These are phyloP conservation scores for Bombus polaris DNA, from an alignment of 1,140 invertebrate species.

Conservation along the genomic window DNA sequence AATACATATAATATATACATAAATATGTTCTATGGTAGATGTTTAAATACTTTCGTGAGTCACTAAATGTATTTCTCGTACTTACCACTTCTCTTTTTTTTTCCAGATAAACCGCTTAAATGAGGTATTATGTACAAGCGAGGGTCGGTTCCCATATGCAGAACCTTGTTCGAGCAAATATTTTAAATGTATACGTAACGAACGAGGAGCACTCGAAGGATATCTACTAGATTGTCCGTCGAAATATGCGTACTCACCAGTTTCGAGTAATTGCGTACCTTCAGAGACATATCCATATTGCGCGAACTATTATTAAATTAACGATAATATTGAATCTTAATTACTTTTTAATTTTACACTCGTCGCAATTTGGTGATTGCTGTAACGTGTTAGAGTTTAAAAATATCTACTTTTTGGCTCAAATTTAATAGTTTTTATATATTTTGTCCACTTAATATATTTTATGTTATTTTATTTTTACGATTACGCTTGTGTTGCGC, in stretches of 20 bases:
- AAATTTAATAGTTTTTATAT: not conserved
- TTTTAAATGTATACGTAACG: conserved; percentile 85
- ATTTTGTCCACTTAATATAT: not conserved
- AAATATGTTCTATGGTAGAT: not conserved
- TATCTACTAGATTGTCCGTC: conserved; percentile 87
- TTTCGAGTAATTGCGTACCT: conserved; percentile 75
- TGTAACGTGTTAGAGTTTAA: not conserved
- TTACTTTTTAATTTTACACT: not conserved
- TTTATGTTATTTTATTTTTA: not conserved
- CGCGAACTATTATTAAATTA: not conserved
- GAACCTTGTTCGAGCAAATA: conserved; percentile 85
- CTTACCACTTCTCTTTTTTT: conserved; percentile 23
- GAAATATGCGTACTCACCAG: conserved; percentile 87
- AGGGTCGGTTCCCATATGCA: conserved; percentile 85
- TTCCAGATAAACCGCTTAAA: conserved; percentile 83
- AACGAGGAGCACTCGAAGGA: conserved; percentile 83
- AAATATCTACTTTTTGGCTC: not conserved
- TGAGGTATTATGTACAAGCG: conserved; percentile 83
- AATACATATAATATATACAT: too few species aligned
- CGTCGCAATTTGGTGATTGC: not conserved
- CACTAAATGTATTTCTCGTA: conserved; percentile 44
- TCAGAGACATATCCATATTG: not conserved
- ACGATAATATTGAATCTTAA: not conserved
- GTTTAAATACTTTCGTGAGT: not conserved
- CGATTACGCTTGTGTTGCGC: too few species aligned